Conservation (phyloP, 2,797 vertebrate genomes). For the Leucoraja ocellata region DNA sequence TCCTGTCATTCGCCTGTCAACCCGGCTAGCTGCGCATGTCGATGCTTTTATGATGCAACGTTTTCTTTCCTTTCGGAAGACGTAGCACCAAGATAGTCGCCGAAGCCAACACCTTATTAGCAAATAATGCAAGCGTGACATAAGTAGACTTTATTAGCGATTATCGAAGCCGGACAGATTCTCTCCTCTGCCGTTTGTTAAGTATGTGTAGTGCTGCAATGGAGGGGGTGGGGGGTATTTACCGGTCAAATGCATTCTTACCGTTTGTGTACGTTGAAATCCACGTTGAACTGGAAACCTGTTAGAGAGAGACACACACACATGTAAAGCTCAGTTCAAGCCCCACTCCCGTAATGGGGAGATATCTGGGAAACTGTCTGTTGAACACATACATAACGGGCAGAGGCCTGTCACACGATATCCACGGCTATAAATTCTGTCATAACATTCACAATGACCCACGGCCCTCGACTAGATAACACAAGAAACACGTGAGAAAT, state of each 20-base stretch:
- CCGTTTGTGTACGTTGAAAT: conserved; percentile 18
- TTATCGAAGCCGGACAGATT: background rate
- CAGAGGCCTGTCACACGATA: background rate
- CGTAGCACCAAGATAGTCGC: background rate
- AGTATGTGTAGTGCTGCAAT: conserved; percentile 27
- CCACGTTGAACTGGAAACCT: background rate
- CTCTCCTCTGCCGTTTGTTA: background rate
- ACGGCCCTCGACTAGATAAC: background rate
- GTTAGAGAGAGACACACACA: conserved; percentile 35
- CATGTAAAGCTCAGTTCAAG: conserved; percentile 24
- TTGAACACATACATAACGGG: background rate
- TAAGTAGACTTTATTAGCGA: conserved; percentile 35
- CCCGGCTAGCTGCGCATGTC: too few species aligned
- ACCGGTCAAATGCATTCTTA: conserved; percentile 21
- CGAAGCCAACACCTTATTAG: background rate
- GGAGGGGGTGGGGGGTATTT: background rate
- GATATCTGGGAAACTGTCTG: background rate
- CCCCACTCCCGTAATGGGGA: conserved; percentile 20
- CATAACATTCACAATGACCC: conserved; percentile 1
- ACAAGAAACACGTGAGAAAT: background rate
- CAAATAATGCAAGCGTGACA: conserved; percentile 14
- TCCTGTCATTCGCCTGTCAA: too few species aligned
- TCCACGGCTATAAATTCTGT: background rate
- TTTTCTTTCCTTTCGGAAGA: background rate
- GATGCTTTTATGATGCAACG: background rate